Base-by-base conservation (phyloP, 2,888 invertebrate species). In the Apeira syringaria region DNA sequence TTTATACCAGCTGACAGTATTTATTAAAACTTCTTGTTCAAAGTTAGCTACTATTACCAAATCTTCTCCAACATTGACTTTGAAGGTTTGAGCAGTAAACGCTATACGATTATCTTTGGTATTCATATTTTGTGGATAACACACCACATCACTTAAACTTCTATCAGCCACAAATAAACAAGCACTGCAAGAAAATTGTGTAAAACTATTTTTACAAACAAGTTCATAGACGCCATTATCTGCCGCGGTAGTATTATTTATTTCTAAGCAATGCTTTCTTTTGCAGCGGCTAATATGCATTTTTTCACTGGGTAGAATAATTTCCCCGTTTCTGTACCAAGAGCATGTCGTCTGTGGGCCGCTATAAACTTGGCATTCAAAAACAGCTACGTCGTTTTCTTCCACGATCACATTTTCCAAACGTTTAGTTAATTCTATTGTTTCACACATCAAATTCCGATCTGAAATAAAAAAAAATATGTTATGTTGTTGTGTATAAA, bases 191-290 rank as follows among this genome's bases (percentile, higher is more conserved):
- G 53, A 53, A 24, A 50, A 34, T 33, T 49, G 40, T 3, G 30
- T 35, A 5, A 3, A 12, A 18, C 25, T 30, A 33, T 56, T 48
- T 31, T 40, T 43, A 35, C 59, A 50, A 30, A 61, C 30, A 5
- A 67, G 15, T 11, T 41, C 37, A 33, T 71, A 71, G 2, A 66
- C 27, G 1, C 70, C 70, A 13, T 61, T 53, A 36, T 71, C 70
- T 4, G 43, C 32, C 1, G 11, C n/a, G n/a, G 22, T 32, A 1
- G 53, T 51, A 0, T 51, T 40, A 3, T 36, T 48, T 15, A 68
- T 59, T 46, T 59, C 53, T n/a, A 69, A 37, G 32, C 53, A 47
- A 35, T 56, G 46, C 53, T 48, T 54, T 48, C 50, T 42, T 22
- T 44, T 44, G 12, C 45, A 32, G 11, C 41, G 34, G 9, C 40